A percentile compares a stretch with the other conserved stretches of the same genome.
Evolutionary conservation across 2,113 vertebrate genomes (phyloP).

Genomic region (Climacteris rufus): DNA sequence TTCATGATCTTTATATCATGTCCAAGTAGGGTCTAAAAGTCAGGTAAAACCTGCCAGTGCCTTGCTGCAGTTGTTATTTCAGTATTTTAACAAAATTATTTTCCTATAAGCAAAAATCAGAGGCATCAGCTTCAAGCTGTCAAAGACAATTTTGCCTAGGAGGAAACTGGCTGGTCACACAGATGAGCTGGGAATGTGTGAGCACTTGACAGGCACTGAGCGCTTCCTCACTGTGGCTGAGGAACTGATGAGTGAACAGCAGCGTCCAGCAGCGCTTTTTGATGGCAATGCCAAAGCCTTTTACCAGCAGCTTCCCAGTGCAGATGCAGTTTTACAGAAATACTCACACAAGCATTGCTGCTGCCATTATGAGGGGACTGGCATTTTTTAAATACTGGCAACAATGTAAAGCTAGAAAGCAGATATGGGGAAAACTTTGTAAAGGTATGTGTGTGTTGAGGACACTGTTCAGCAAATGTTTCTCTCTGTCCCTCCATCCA

Average conservation of each 20-base stretch:
- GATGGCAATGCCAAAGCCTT: neutral
- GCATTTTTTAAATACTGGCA: neutral
- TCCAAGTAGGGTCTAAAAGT: neutral
- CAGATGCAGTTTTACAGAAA: neutral
- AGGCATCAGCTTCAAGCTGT: conserved; percentile 26
- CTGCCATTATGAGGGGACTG: neutral
- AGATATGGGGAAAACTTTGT: neutral
- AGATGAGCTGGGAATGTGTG: neutral
- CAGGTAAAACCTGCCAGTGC: neutral
- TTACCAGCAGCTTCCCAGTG: neutral
- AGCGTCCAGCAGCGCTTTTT: conserved; percentile 5
- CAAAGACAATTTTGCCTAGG: conserved; percentile 13
- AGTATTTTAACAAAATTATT: neutral
- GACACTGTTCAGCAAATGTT: neutral
- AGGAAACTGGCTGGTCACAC: neutral
- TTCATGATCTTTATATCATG: neutral
- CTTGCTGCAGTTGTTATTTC: neutral
- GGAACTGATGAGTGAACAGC: conserved; percentile 26
- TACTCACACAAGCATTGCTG: neutral
- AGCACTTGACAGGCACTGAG: conserved; percentile 2
- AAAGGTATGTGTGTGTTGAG: neutral
- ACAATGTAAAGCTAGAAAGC: neutral
- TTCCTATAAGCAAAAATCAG: conserved; percentile 15
- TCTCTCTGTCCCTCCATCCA: neutral
- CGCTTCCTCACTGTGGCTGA: neutral